Evolutionary conservation across 2,888 invertebrate genomes (phyloP).

Genomic region (Tachina fera): DNA sequence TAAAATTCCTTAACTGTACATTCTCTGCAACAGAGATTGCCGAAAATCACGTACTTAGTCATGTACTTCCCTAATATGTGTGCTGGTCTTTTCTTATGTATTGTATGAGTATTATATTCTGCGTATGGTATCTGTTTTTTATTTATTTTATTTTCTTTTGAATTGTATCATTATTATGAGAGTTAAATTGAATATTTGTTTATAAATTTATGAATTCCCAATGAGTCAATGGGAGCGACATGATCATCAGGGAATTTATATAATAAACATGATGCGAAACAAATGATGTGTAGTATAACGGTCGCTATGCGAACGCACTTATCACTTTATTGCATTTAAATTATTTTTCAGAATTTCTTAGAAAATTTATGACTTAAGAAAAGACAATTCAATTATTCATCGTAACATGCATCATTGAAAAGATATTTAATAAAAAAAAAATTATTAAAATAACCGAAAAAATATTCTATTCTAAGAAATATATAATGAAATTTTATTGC

Average conservation of each 20-base stretch:
- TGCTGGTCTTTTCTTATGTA: too few species aligned
- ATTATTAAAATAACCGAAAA: too few species aligned
- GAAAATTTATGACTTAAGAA: conserved; percentile 29
- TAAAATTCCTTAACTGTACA: too few species aligned
- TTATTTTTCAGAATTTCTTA: conserved; percentile 23
- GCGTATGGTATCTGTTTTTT: background rate
- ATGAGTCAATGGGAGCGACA: conserved; percentile 35
- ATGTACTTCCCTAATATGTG: too few species aligned
- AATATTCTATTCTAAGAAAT: too few species aligned
- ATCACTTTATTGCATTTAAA: conserved; percentile 1
- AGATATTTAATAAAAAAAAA: too few species aligned
- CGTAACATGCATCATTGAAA: background rate
- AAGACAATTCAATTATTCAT: background rate
- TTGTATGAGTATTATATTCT: too few species aligned
- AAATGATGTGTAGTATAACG: conserved; percentile 4
- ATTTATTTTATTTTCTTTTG: background rate
- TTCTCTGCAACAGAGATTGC: too few species aligned
- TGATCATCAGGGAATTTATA: conserved; percentile 8
- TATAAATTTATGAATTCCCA: conserved; percentile 26
- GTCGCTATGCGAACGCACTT: conserved; percentile 1
- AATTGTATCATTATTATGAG: background rate
- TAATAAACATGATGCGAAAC: conserved; percentile 4
- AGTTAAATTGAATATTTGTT: background rate
- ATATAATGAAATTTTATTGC: too few species aligned
- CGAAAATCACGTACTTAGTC: too few species aligned